A percentile compares a stretch with the other conserved stretches of the same genome.
These are phyloP conservation scores for Micronycteris hirsuta DNA, from an alignment of 2,113 vertebrate species.

Conservation along the genomic window DNA sequence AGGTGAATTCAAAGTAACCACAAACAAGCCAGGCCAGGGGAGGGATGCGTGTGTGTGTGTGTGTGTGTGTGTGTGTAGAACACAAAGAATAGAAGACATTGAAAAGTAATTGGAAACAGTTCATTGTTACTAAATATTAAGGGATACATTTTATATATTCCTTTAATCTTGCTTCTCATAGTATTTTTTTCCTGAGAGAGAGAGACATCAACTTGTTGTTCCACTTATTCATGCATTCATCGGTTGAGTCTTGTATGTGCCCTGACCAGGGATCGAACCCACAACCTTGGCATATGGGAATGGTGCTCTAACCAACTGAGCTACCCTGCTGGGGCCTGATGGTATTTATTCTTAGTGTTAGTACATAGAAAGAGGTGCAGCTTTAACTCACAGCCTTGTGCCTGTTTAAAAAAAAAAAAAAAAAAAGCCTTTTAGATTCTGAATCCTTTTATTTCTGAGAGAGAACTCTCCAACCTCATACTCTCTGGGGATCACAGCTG, in stretches of 20 bases:
- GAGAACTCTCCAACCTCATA: not conserved
- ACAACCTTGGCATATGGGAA: not conserved
- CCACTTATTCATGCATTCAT: too few relatives aligned
- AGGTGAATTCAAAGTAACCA: not conserved
- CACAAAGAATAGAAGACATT: not conserved
- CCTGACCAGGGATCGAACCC: not conserved
- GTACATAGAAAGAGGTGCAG: not conserved
- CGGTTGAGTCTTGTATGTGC: not conserved
- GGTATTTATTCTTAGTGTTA: not conserved
- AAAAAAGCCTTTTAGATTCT: not conserved
- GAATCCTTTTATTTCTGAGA: not conserved
- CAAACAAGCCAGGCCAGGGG: not conserved
- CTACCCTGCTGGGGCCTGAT: not conserved
- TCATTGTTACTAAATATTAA: not conserved
- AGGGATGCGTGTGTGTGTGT: fast-evolving
- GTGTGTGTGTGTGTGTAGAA: not conserved
- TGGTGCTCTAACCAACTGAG: not conserved
- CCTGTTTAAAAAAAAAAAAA: not conserved
- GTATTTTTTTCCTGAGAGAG: not conserved
- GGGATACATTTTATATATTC: not conserved
- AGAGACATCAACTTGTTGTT: not conserved
- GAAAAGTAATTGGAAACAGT: not conserved
- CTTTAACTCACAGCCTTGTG: not conserved
- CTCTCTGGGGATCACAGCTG: not conserved
- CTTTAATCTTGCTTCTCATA: not conserved